phyloP scores from a whole-genome alignment of 2,797 vertebrate species.

The Sphenodon punctatus region DNA sequence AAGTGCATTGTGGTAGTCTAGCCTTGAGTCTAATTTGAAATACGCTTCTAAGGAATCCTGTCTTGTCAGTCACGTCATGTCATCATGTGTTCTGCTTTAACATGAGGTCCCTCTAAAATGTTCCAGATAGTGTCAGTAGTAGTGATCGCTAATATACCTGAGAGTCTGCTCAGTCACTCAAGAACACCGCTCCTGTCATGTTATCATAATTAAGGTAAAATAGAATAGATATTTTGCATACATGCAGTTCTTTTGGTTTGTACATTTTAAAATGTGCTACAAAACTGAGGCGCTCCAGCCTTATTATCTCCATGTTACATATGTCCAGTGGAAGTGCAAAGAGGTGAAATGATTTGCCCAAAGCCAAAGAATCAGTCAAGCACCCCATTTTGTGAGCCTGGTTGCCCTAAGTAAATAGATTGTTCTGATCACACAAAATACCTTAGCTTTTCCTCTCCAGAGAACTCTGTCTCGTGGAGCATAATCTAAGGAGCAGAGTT shows the following conservation, averaged over 20 bases:
- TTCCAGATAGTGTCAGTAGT: no score
- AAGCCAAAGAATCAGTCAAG: not conserved
- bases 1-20: no score
- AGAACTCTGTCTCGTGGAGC: not conserved
- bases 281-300: not conserved
- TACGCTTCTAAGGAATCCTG: no score
- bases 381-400: not conserved
- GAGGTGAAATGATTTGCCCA: not conserved
- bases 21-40: no score
- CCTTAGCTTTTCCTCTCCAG: not conserved
- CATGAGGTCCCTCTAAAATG: no score
- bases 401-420: not conserved
- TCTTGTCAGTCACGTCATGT: no score
- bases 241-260: not conserved
- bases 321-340: not conserved
- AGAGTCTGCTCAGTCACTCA: no score
- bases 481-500: not conserved
- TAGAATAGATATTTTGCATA: not conserved
- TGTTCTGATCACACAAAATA: not conserved
- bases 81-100: no score
- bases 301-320: not conserved
- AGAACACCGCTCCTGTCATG: no score
- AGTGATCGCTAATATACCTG: no score
- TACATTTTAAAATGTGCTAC: not conserved
- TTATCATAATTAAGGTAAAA: not conserved